Evolutionary conservation across 1,140 invertebrate species (phyloP).

Genomic region (Cydia splendana): DNA sequence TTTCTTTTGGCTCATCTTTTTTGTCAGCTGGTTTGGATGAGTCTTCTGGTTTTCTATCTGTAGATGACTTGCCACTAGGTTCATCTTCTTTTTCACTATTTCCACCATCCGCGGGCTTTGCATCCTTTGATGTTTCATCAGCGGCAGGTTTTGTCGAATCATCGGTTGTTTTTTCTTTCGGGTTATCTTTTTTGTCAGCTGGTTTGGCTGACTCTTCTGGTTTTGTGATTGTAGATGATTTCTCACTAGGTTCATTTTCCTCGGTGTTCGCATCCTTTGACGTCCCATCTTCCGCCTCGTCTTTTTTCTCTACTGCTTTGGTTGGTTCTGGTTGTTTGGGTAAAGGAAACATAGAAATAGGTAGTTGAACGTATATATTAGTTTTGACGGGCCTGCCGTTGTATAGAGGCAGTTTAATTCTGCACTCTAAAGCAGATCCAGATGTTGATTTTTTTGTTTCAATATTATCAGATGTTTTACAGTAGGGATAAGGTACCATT

Average conservation of each 20-base stretch:
- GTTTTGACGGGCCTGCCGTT: not conserved
- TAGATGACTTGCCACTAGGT: not conserved
- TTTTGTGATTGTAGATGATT: not conserved
- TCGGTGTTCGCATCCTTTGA: not conserved
- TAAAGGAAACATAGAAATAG: constrained; percentile 4
- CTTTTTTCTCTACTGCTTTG: not conserved
- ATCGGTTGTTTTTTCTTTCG: not conserved
- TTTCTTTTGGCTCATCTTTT: not conserved
- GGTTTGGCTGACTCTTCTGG: not conserved
- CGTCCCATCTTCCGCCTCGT: not conserved
- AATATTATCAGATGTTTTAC: not conserved
- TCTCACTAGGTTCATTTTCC: not conserved
- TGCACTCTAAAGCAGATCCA: not conserved
- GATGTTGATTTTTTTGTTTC: not conserved
- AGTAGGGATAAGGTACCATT: constrained; percentile 5
- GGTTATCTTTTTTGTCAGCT: not conserved
- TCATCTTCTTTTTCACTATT: not conserved
- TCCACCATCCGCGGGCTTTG: not conserved
- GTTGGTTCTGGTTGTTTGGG: not conserved
- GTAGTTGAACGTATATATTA: constrained; percentile 9
- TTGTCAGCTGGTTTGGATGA: not conserved
- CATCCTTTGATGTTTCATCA: not conserved
- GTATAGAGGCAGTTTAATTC: constrained; percentile 13
- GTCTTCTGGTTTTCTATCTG: not conserved
- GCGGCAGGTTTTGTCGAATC: not conserved